These are phyloP conservation scores for Turritopsis rubra DNA, from an alignment of 30 jellyfish, hydroid and myxozoan species.

Conservation along the genomic window DNA sequence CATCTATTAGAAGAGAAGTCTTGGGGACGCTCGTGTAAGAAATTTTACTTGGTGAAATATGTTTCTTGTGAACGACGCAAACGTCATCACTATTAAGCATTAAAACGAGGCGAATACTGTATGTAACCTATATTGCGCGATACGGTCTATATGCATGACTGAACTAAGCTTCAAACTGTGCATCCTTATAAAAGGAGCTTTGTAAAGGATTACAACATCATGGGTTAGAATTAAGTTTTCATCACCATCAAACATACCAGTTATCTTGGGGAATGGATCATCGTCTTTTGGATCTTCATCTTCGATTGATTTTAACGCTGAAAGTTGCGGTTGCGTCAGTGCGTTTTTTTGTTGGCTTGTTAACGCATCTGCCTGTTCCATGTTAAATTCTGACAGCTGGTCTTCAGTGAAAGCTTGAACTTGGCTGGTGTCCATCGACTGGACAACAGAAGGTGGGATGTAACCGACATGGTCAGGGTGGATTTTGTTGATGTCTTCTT, in stretches of 20 bases:
- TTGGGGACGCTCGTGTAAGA: no score
- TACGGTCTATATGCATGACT: no score
- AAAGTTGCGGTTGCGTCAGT: conserved; percentile 34
- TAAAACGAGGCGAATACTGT: no score
- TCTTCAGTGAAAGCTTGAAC: conserved; percentile 52
- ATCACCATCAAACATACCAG: background rate
- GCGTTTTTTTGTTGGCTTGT: conserved; percentile 36
- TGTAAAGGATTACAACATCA: no score
- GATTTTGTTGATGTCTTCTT: conserved; percentile 44
- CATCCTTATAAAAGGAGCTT: no score
- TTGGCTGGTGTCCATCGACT: background rate
- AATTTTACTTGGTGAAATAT: no score
- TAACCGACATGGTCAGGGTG: conserved; percentile 46
- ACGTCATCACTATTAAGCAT: no score
- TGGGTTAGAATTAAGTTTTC: background rate
- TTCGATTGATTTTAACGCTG: conserved; percentile 43
- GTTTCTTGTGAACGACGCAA: no score
- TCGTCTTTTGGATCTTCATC: conserved; percentile 53
- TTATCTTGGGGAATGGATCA: conserved; percentile 36
- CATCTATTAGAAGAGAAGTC: no score
- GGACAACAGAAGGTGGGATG: background rate
- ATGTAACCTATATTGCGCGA: no score
- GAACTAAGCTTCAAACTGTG: no score
- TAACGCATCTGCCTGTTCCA: conserved; percentile 42
- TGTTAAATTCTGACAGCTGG: conserved; percentile 43